Evolutionary conservation across 2,113 vertebrate species (phyloP).

Genomic region (Neotoma lepida): DNA sequence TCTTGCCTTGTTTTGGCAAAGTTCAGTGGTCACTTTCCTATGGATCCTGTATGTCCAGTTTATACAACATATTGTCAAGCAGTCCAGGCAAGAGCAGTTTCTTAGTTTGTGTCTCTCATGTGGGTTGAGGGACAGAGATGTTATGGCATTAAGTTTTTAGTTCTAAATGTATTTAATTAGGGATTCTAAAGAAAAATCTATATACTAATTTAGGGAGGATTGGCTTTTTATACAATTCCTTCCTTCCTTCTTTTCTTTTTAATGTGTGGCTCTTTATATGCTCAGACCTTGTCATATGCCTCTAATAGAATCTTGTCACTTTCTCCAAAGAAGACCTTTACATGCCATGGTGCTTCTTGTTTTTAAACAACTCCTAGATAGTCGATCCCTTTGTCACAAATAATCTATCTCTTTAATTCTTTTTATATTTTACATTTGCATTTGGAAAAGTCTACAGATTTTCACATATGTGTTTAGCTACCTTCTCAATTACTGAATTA

Average conservation of each 20-base stretch:
- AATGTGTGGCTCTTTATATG: background rate
- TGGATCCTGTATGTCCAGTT: too few relatives aligned
- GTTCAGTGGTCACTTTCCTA: too few relatives aligned
- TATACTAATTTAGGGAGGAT: too few relatives aligned
- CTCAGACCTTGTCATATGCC: conserved; percentile 2
- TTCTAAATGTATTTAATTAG: too few relatives aligned
- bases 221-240: background rate
- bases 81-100: too few relatives aligned
- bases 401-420: conserved; percentile 35
- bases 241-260: background rate
- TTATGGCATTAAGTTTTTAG: too few relatives aligned
- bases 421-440: conserved; percentile 38
- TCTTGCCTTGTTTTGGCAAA: too few relatives aligned
- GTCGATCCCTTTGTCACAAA: conserved; percentile 37
- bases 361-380: conserved; percentile 40
- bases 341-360: background rate
- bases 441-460: conserved; percentile 23
- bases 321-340: conserved; percentile 29
- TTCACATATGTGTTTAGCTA: conserved; percentile 20
- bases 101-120: too few relatives aligned
- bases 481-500: background rate
- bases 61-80: too few relatives aligned
- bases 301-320: conserved; percentile 26
- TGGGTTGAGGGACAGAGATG: too few relatives aligned
- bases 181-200: too few relatives aligned